Percentiles rank a stretch among this genome's conserved stretches.
phyloP scores from a whole-genome alignment of 2,113 vertebrate genomes.

The Panthera uncia region DNA sequence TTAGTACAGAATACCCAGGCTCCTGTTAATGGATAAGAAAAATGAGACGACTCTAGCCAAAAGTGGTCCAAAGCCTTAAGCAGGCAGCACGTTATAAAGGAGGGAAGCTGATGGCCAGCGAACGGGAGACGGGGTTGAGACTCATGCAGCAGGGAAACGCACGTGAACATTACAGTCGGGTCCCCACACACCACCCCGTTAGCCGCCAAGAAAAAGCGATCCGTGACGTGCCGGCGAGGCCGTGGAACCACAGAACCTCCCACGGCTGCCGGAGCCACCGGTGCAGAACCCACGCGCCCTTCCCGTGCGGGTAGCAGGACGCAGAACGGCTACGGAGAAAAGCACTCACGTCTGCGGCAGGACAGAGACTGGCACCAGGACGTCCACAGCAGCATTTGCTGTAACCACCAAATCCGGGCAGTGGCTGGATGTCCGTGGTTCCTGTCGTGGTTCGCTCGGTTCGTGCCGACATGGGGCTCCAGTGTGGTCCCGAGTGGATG shows the following conservation, averaged over 20 bases:
- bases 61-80: not conserved
- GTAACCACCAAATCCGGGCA: not conserved
- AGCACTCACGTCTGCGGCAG: not conserved
- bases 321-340: rapidly evolving
- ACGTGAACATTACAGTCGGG: rapidly evolving
- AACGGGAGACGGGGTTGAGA: not conserved
- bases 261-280: not conserved
- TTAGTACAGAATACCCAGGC: not conserved
- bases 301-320: rapidly evolving
- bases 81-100: not conserved
- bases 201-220: not conserved
- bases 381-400: not conserved
- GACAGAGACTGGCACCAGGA: rapidly evolving
- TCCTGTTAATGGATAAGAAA: not conserved
- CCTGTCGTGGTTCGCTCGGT: not conserved
- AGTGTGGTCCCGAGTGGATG: rapidly evolving
- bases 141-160: not conserved
- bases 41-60: not conserved
- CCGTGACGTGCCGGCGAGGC: too few relatives aligned
- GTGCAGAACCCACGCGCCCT: not conserved
- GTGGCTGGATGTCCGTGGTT: rapidly evolving
- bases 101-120: rapidly evolving
- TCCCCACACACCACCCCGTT: rapidly evolving
- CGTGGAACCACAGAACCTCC: not conserved
- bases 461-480: rapidly evolving